phyloP scores from a whole-genome alignment of 2,888 invertebrate species.

The Mystacides longicornis region DNA sequence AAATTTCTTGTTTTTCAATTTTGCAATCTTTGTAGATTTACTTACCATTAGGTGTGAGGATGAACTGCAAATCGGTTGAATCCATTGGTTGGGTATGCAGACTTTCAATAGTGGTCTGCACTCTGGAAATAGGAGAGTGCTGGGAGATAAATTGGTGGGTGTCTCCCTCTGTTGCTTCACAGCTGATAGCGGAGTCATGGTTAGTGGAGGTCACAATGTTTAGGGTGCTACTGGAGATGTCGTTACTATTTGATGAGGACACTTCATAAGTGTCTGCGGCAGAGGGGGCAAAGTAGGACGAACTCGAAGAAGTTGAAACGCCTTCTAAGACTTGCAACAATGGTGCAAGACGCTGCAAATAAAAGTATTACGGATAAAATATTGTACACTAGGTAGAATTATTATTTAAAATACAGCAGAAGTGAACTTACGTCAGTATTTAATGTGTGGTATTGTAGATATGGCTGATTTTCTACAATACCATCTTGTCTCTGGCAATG shows the following conservation, averaged over 20 bases:
- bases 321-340: neutral
- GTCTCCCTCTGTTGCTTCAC: neutral
- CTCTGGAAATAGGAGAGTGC: neutral
- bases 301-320: neutral
- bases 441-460: neutral
- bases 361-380: too few species aligned
- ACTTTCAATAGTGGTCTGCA: neutral
- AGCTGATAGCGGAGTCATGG: neutral
- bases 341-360: slow-evolving; percentile 1
- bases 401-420: too few species aligned
- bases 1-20: too few species aligned
- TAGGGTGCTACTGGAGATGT: slow-evolving; percentile 7
- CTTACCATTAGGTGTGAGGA: slow-evolving; percentile 16
- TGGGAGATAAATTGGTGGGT: slow-evolving; percentile 1
- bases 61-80: slow-evolving; percentile 16
- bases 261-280: slow-evolving; percentile 15
- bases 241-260: slow-evolving; percentile 11
- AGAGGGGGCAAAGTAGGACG: neutral
- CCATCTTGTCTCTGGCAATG: neutral
- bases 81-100: slow-evolving; percentile 9
- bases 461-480: neutral
- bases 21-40: too few species aligned
- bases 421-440: neutral
- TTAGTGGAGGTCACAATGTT: neutral
- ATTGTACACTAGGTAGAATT: too few species aligned